Evolutionary conservation across 1,140 invertebrate species (phyloP).

Genomic region (Drosophila novamexicana): DNA sequence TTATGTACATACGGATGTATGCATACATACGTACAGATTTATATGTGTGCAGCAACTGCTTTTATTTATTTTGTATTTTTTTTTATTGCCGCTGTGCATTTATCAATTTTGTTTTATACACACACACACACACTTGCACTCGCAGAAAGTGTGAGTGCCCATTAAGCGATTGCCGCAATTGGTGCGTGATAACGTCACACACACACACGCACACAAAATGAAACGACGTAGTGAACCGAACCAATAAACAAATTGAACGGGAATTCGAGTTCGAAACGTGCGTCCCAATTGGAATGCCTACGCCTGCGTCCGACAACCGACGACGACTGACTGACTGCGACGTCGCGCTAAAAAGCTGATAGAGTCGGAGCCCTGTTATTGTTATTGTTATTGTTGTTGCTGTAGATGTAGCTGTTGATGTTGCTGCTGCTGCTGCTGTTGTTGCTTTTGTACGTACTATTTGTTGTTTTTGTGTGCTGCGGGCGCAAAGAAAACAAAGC

Average conservation of each 20-base stretch:
- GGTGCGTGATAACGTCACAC: constrained; percentile 65
- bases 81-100: constrained; percentile 61
- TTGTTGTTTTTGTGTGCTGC: constrained; percentile 57
- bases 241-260: constrained; percentile 59
- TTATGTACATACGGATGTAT: no score
- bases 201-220: constrained; percentile 22
- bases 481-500: constrained; percentile 67
- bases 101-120: constrained; percentile 69
- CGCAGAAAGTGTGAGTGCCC: constrained; percentile 44
- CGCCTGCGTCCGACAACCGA: constrained; percentile 68
- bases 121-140: constrained; percentile 16
- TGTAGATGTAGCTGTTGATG: constrained; percentile 29
- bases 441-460: constrained; percentile 31
- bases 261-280: constrained; percentile 66
- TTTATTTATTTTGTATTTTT: constrained; percentile 18
- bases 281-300: constrained; percentile 68
- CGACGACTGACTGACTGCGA: constrained; percentile 74
- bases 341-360: constrained; percentile 72
- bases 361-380: constrained; percentile 56
- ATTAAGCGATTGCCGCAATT: constrained; percentile 64
- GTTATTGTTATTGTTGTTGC: constrained; percentile 29
- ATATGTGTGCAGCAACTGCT: constrained; percentile 16
- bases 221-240: constrained; percentile 38
- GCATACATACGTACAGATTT: not conserved
- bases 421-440: constrained; percentile 37